Evolutionary conservation across 1,140 invertebrate species (phyloP).

Genomic region (Mactra quadrangularis): DNA sequence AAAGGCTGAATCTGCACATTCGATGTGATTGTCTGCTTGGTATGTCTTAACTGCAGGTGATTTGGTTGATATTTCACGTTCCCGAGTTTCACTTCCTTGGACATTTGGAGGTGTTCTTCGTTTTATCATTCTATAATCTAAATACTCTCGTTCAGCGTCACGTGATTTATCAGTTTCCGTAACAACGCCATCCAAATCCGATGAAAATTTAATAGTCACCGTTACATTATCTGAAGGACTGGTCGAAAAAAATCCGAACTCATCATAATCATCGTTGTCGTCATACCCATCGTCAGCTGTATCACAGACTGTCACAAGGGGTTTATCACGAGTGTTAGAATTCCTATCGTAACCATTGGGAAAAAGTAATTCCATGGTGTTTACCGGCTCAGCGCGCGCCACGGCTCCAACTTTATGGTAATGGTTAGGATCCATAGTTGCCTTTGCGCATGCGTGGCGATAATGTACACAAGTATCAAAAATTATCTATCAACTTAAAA

Average conservation of each 20-base stretch:
- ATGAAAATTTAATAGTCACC: slow-evolving; percentile 51
- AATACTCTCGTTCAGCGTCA: no score
- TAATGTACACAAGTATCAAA: no score
- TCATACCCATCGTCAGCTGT: slow-evolving; percentile 26
- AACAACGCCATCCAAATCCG: slow-evolving; percentile 24
- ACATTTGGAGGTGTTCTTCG: no score
- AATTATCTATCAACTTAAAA: no score
- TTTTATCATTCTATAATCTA: no score
- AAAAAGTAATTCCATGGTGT: slow-evolving; percentile 43
- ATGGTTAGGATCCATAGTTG: slow-evolving; percentile 25
- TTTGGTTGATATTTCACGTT: no score
- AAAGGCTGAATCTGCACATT: no score
- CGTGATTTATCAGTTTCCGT: slow-evolving; percentile 23
- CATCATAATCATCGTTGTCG: slow-evolving; percentile 7
- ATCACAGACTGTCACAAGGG: slow-evolving; percentile 37
- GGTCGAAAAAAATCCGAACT: not conserved
- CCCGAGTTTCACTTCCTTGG: no score
- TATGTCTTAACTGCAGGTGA: no score
- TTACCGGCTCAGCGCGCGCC: slow-evolving; percentile 38
- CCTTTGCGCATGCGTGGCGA: no score
- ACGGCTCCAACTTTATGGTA: slow-evolving; percentile 38
- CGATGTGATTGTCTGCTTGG: no score
- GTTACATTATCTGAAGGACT: slow-evolving; percentile 53
- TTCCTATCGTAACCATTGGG: slow-evolving; percentile 52
- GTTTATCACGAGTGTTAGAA: not conserved